Evolutionary conservation across 2,888 invertebrate genomes (phyloP).

Genomic region (Priocnemis perturbator): DNA sequence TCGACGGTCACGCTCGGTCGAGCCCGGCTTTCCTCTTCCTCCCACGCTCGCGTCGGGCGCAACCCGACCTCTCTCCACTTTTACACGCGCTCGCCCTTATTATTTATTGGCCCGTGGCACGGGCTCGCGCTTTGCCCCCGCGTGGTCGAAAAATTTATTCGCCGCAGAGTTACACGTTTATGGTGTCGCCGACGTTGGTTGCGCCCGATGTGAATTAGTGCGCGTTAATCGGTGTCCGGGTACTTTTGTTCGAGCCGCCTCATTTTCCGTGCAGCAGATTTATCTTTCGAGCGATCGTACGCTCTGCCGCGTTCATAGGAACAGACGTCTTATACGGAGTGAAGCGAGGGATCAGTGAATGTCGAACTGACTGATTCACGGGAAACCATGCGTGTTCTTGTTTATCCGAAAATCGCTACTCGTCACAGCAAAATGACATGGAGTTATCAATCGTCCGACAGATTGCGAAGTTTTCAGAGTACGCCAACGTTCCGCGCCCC

Average conservation of each 20-base stretch:
- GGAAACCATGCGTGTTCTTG: too few relatives aligned
- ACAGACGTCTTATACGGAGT: too few relatives aligned
- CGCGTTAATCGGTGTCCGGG: too few relatives aligned
- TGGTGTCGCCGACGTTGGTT: conserved; percentile 24
- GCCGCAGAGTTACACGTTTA: not conserved
- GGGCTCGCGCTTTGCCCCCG: not conserved
- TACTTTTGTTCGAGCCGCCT: too few relatives aligned
- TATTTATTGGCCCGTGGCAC: conserved; percentile 47
- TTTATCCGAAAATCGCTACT: too few relatives aligned
- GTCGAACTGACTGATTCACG: not conserved
- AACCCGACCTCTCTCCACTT: not conserved
- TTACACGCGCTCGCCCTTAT: conserved; percentile 36
- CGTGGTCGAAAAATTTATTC: conserved; percentile 9
- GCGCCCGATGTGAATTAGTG: too few relatives aligned
- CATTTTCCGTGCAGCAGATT: conserved; percentile 31
- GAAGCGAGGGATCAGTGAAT: too few relatives aligned
- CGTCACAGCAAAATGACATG: too few relatives aligned
- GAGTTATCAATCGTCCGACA: not conserved
- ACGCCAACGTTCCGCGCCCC: conserved; percentile 9
- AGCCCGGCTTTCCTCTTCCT: conserved; percentile 31
- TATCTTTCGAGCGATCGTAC: conserved; percentile 31
- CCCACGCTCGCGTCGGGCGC: conserved; percentile 10
- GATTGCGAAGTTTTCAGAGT: not conserved
- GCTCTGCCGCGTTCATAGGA: conserved; percentile 15
- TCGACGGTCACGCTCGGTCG: conserved; percentile 59